Evolutionary conservation across 2,797 vertebrate species (phyloP).

Genomic region (Eidolon dupreanum): DNA sequence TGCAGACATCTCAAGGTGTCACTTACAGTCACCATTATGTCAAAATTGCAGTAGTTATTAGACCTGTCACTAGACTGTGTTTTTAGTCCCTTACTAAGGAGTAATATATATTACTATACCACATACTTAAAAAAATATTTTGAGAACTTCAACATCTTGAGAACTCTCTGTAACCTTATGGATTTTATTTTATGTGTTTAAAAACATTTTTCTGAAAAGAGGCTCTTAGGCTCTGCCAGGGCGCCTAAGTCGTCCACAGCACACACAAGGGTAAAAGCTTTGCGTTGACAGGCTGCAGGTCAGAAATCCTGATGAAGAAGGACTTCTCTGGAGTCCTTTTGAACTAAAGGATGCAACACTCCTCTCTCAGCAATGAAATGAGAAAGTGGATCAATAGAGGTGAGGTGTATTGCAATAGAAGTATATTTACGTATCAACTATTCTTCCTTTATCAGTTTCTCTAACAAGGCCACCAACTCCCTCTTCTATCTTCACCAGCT

Average conservation of each 20-base stretch:
- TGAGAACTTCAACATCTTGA: not conserved
- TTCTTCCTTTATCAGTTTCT: constrained; percentile 64
- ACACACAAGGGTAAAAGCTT: not conserved
- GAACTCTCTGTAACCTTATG: not conserved
- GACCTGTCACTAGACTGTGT: no score
- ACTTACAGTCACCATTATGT: not conserved
- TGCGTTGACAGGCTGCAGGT: not conserved
- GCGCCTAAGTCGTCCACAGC: not conserved
- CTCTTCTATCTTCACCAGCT: constrained; percentile 49
- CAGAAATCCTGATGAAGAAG: not conserved
- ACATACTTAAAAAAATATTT: not conserved
- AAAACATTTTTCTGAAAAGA: not conserved
- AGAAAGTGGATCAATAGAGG: constrained; percentile 20
- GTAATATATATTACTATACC: not conserved
- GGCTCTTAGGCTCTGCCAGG: not conserved
- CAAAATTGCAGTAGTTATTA: not conserved
- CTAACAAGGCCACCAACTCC: constrained; percentile 9
- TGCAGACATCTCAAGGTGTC: not conserved
- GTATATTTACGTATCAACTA: constrained; percentile 45
- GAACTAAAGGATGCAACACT: not conserved
- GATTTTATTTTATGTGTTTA: not conserved
- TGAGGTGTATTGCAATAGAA: not conserved
- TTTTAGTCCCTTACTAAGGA: not conserved
- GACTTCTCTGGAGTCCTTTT: constrained; percentile 12
- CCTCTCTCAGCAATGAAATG: not conserved